Conservation (phyloP, 2,113 vertebrate genomes). For the Lepisosteus osseus region DNA sequence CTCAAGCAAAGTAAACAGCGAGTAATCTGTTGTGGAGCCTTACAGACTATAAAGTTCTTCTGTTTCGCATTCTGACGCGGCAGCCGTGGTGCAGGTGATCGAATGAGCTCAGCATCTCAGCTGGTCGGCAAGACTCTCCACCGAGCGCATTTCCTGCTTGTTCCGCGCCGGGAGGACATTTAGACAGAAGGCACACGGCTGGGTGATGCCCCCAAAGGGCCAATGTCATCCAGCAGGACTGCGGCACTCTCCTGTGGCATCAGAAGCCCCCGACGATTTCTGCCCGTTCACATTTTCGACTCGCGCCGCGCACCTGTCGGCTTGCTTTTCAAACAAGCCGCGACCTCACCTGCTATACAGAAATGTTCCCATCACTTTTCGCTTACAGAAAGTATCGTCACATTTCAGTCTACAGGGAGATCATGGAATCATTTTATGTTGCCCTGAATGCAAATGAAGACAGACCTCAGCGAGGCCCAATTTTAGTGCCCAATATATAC, state of each 20-base stretch:
- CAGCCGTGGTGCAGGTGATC: background rate
- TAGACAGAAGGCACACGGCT: background rate
- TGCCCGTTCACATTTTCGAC: constrained; percentile 11
- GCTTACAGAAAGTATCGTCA: too few relatives aligned
- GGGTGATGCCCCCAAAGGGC: background rate
- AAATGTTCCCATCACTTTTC: too few relatives aligned
- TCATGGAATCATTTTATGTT: too few relatives aligned
- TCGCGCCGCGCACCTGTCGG: too few relatives aligned
- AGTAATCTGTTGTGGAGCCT: background rate
- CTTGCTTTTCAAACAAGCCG: too few relatives aligned
- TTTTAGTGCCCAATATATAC: too few relatives aligned
- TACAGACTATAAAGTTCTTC: background rate
- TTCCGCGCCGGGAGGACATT: background rate
- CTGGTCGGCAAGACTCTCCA: background rate
- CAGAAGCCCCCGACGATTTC: background rate
- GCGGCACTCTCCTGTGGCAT: background rate
- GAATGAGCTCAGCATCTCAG: background rate
- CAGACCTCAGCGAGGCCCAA: too few relatives aligned
- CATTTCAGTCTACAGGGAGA: too few relatives aligned
- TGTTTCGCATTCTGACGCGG: background rate
- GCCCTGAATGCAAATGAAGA: too few relatives aligned
- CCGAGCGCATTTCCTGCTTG: background rate
- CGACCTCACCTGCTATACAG: too few relatives aligned
- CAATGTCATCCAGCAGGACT: constrained; percentile 8
- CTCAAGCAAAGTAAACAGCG: background rate